Evolutionary conservation across 2,797 vertebrate species (phyloP), one percentile per base, ranked within the genome.

Genomic region (Brachyalestes nurse): DNA sequence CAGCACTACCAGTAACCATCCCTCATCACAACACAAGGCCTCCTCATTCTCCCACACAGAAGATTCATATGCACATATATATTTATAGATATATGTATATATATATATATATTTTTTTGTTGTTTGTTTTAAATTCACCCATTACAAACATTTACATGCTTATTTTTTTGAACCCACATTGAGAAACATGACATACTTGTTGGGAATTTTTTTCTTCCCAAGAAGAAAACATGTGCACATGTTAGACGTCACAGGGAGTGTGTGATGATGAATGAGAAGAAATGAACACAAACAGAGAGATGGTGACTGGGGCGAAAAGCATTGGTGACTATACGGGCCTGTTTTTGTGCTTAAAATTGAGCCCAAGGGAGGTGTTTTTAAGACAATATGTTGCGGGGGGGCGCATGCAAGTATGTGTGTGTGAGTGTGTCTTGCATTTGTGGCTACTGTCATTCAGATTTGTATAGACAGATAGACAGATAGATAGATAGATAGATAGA

Each of bases 221-320:
- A 92, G 88, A 89, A 93, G 92, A 93, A 82, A 88, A 90, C 93
- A 92, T 91, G 92, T 92, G 94, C 92, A 94, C 90, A 93, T 80
- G 90, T 81, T 81, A 86, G 85, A 86, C 79, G 83, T 90, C 65
- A 88, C 86, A 81, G 75, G 84, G 70, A 88, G 28, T 79, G 90
- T 79, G 83, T 82, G 83, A 64, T 78, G 38, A 60, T 83, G 82
- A 55, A 73, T 28, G 81, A 74, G 65, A 71, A 65, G 38, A 53
- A 49, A 75, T 14, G 67, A 38, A 81, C 70, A 83, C 38, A 47
- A 0, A 47, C 12, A 75, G 45, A 73, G 71, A 84, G 80, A 87
- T n/a, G 71, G 78, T 84, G 28, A 8, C 66, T 34, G 13, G 10
- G 16, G 19, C 82, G 2, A 62, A 79, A 28, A 49, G 57, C 77